Evolutionary conservation across 2,888 invertebrate genomes (phyloP).

Genomic region (Anarsia innoxiella): DNA sequence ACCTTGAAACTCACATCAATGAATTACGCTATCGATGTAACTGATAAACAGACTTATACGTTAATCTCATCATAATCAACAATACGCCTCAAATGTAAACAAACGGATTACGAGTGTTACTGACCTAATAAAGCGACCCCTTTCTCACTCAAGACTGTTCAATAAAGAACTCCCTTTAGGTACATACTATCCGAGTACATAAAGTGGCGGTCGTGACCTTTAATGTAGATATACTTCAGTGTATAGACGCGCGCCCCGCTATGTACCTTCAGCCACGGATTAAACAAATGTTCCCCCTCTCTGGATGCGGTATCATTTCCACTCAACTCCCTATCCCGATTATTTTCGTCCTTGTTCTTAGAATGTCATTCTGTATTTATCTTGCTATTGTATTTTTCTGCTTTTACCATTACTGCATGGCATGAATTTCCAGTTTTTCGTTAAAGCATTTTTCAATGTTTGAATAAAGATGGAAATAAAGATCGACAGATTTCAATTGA

Average conservation of each 20-base stretch:
- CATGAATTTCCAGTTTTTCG: no score
- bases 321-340: no score
- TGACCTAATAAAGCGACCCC: constrained; percentile 73
- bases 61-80: constrained; percentile 13
- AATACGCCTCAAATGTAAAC: constrained; percentile 47
- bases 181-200: constrained; percentile 58
- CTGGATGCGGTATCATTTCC: constrained; percentile 27
- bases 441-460: no score
- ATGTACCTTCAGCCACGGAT: constrained; percentile 41
- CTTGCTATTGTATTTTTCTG: no score
- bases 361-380: no score
- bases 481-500: no score
- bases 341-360: no score
- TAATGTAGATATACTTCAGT: constrained; percentile 46
- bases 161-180: constrained; percentile 71
- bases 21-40: constrained; percentile 14
- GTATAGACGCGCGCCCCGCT: constrained; percentile 44
- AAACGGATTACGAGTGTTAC: constrained; percentile 63
- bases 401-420: no score
- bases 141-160: constrained; percentile 65
- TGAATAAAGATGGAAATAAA: no score
- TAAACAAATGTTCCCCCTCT: constrained; percentile 39
- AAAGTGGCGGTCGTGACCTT: constrained; percentile 68
- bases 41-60: constrained; percentile 20
- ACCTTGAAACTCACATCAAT: constrained; percentile 1